Conservation (phyloP, 1,140 invertebrate species). For the Formica exsecta region DNA sequence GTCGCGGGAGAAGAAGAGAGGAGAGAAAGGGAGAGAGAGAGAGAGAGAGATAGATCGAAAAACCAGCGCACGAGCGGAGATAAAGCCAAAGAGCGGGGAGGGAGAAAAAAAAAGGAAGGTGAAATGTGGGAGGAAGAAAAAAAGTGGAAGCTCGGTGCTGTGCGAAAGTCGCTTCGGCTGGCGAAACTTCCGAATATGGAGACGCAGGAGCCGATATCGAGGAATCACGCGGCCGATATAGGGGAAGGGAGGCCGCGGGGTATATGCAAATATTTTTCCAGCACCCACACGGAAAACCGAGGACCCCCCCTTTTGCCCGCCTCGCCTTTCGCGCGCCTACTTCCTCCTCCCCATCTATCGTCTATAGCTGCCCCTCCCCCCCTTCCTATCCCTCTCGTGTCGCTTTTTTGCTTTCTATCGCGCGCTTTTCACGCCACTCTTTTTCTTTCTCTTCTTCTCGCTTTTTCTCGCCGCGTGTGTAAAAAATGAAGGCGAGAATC, state of each 20-base stretch:
- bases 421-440: conserved; percentile 56
- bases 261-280: conserved; percentile 73
- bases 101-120: neutral
- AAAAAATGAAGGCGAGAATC: conserved; percentile 34
- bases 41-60: too few relatives aligned
- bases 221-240: conserved; percentile 52
- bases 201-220: conserved; percentile 72
- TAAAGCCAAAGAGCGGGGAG: neutral
- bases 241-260: conserved; percentile 23
- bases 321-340: conserved; percentile 38
- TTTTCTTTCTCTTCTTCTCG: conserved; percentile 16
- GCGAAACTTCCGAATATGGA: conserved; percentile 74
- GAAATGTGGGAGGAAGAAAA: neutral
- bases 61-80: neutral
- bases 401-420: conserved; percentile 54
- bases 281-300: conserved; percentile 62
- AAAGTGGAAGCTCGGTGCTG: conserved; percentile 21
- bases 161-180: conserved; percentile 69
- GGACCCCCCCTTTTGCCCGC: conserved; percentile 26
- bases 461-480: neutral
- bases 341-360: neutral
- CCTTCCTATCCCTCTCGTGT: neutral
- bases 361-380: neutral
- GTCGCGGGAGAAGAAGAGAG: neutral
- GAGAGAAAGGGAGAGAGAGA: neutral